These are phyloP conservation scores for Cairina moschata DNA, from an alignment of 2,113 vertebrate species.

Conservation along the genomic window DNA sequence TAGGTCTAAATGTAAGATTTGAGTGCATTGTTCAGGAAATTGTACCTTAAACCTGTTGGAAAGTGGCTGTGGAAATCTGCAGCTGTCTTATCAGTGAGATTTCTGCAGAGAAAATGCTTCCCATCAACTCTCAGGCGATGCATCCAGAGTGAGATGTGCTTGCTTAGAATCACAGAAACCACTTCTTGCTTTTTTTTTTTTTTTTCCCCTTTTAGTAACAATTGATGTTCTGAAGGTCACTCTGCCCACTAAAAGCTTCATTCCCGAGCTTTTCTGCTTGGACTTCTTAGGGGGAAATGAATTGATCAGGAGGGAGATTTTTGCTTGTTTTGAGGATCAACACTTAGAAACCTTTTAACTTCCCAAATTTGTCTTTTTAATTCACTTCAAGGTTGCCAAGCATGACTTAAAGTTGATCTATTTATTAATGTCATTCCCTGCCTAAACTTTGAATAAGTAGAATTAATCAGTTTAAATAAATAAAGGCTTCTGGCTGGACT, in stretches of 20 bases:
- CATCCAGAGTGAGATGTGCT: background rate
- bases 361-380: background rate
- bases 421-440: background rate
- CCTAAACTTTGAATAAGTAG: background rate
- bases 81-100: background rate
- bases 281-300: background rate
- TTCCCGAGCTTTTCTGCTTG: background rate
- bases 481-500: background rate
- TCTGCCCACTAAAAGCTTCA: background rate
- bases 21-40: background rate
- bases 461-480: background rate
- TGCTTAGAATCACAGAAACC: background rate
- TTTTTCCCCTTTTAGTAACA: background rate
- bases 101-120: background rate
- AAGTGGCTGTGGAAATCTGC: background rate
- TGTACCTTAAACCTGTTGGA: background rate
- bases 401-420: conserved; percentile 16
- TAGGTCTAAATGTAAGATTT: background rate
- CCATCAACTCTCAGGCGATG: background rate
- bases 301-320: background rate
- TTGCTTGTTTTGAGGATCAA: background rate
- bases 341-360: background rate
- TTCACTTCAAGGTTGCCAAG: background rate
- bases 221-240: background rate
- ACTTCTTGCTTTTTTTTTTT: background rate